These are phyloP conservation scores for Channallabes apus DNA, from an alignment of 2,797 vertebrate genomes.

Conservation along the genomic window DNA sequence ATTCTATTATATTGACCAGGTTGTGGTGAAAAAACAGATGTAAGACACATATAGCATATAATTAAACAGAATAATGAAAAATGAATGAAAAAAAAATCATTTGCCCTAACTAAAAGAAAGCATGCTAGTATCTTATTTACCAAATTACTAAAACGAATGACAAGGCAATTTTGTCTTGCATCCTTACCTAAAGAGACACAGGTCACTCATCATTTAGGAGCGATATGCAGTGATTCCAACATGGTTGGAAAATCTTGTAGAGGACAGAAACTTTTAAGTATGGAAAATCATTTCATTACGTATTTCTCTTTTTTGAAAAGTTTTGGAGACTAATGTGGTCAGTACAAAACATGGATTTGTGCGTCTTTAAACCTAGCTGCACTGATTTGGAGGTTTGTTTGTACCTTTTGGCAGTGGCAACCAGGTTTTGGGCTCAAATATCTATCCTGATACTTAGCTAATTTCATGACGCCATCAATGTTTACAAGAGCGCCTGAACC, in stretches of 20 bases:
- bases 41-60: no score
- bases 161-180: not conserved
- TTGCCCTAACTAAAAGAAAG: not conserved
- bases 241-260: not conserved
- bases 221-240: constrained; percentile 8
- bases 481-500: constrained; percentile 4
- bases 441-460: constrained; percentile 18
- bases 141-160: not conserved
- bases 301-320: not conserved
- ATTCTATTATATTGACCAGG: no score
- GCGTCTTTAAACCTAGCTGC: not conserved
- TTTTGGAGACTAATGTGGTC: not conserved
- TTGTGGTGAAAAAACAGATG: no score
- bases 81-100: not conserved
- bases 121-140: not conserved
- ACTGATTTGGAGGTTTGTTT: constrained; percentile 4
- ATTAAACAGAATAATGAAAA: no score
- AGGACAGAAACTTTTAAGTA: not conserved
- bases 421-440: constrained; percentile 20
- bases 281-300: not conserved
- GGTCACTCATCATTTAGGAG: not conserved
- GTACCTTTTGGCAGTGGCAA: constrained; percentile 10
- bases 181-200: constrained; percentile 17
- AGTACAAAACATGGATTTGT: constrained; percentile 6
- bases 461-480: constrained; percentile 10